Conservation (phyloP, 2,113 vertebrate genomes). For the Pygoscelis antarcticus region DNA sequence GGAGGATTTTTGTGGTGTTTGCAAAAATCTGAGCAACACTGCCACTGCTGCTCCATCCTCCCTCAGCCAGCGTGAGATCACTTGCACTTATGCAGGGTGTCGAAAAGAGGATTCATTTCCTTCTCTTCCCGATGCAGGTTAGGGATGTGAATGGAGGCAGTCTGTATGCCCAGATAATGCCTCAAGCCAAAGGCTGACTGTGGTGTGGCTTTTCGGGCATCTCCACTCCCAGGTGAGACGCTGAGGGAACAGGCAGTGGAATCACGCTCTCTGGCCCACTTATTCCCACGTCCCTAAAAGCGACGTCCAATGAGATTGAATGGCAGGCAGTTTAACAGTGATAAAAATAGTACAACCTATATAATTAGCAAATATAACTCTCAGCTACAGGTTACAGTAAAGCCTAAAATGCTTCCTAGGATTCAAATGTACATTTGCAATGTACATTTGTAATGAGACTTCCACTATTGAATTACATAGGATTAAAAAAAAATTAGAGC, state of each 20-base stretch:
- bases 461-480: not conserved
- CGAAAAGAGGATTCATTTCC: not conserved
- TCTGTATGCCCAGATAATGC: fast-evolving
- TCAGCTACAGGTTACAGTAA: conserved; percentile 39
- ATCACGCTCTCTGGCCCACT: conserved; percentile 44
- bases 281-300: conserved; percentile 33
- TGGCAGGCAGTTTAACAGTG: conserved; percentile 48
- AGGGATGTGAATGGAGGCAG: not conserved
- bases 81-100: not conserved
- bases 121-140: not conserved
- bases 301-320: conserved; percentile 60
- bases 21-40: not conserved
- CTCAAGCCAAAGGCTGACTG: not conserved
- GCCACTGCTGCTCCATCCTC: not conserved
- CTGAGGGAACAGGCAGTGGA: not conserved
- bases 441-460: not conserved
- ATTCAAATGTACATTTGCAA: conserved; percentile 25
- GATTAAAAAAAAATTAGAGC: conserved; percentile 32
- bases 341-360: conserved; percentile 66
- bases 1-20: not conserved
- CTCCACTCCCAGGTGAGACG: not conserved
- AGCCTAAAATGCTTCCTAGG: conserved; percentile 10
- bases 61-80: not conserved
- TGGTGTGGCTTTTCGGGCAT: fast-evolving
- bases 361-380: conserved; percentile 63